Evolutionary conservation across 1,140 invertebrate species (phyloP), one percentile per base, ranked within the genome.

Genomic region (Leptoteleia sp.): DNA sequence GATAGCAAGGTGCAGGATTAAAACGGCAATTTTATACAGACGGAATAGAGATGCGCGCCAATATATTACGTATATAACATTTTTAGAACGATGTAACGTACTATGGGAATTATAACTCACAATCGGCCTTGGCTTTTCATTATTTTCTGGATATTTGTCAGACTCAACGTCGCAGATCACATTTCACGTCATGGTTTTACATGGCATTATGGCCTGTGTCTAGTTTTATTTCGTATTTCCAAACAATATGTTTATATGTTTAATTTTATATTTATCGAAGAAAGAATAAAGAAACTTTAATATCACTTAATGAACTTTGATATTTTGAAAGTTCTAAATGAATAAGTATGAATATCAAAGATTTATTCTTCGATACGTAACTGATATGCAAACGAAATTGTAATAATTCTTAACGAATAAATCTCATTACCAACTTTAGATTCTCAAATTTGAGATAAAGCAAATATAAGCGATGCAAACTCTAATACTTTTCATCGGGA

Each of bases 51-150:
- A 31, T 47, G 37, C 15, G 45, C n/a, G 38, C 29, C 27, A 27
- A 12, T 12, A n/a, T 43, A 35, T 54, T 54, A 43, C 62, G 37
- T 16, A 0, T 38, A 54, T 54, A 43, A 43, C 11, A 42, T 64
- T 64, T 62, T 52, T 19, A 29, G 22, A 13, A 38, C 45, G 25
- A 45, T 40, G 37, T 64, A 52, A 42, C 35, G 29, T 42, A 37
- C 43, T n/a, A 64, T 17, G 16, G 43, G 64, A 35, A 68, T 68
- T 55, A 57, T 27, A 54, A 54, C 40, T 67, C 29, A n/a, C 31
- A 48, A 68, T 59, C 65, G 43, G 65, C 52, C 59, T 70, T 57
- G 19, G 5, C 43, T 50, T 59, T 59, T 70, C 33, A 70, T 70
- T 70, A 48, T 40, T 8, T 15, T 48, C 52, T 25, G 64, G 33